Evolutionary conservation across 37 sponge, comb jelly and placozoan genomes (phyloP).

Genomic region (Beroe ovata): DNA sequence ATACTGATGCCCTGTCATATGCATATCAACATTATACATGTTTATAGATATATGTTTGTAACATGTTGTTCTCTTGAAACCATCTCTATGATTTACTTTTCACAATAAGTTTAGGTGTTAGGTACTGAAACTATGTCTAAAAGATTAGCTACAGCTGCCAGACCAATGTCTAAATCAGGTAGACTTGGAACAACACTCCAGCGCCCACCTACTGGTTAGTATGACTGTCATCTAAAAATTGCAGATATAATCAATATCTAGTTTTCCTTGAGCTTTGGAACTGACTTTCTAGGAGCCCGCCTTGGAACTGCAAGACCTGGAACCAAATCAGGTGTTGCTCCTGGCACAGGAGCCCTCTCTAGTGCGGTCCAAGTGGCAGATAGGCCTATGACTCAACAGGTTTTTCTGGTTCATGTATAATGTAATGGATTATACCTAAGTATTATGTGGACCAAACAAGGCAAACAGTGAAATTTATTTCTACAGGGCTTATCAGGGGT

Average conservation of each 20-base stretch:
- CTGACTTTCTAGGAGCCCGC: slow-evolving; percentile 18
- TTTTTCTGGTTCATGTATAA: neutral
- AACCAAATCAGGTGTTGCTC: slow-evolving; percentile 65
- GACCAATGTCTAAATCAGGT: slow-evolving; percentile 43
- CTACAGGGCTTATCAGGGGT: slow-evolving; percentile 87
- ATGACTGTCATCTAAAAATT: no score
- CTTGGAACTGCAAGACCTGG: slow-evolving; percentile 54
- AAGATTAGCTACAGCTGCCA: slow-evolving; percentile 57
- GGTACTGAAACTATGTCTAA: slow-evolving; percentile 41
- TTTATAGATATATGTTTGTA: no score
- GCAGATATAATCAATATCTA: no score
- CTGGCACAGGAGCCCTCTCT: slow-evolving; percentile 59
- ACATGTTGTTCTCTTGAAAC: no score
- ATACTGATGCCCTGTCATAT: no score
- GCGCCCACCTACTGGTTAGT: slow-evolving; percentile 42
- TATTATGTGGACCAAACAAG: no score
- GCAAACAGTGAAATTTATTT: no score
- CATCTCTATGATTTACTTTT: no score
- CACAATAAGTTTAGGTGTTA: no score
- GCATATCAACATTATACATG: no score
- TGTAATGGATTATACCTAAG: neutral
- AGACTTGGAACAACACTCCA: slow-evolving; percentile 61
- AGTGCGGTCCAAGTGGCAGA: slow-evolving; percentile 60
- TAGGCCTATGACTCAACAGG: slow-evolving; percentile 65
- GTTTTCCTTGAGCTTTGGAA: neutral